These are phyloP conservation scores for Tragelaphus scriptus DNA, from an alignment of 2,113 vertebrate species.

Conservation along the genomic window DNA sequence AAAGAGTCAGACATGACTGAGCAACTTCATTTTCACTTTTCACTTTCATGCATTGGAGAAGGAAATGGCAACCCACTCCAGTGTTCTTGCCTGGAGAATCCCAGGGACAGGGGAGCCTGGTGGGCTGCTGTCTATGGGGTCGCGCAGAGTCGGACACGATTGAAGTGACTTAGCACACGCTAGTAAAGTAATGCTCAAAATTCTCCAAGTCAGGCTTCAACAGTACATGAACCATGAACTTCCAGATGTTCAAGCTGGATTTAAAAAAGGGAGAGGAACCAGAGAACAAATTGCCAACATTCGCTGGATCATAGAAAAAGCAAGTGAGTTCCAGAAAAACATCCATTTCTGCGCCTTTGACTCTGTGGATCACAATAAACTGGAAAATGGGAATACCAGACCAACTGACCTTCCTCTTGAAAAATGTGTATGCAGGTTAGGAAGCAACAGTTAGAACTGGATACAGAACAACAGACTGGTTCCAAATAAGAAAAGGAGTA, in stretches of 20 bases:
- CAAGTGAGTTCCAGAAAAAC: not conserved
- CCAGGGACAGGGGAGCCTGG: no score
- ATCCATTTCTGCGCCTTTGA: not conserved
- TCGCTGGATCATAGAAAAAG: fast-evolving
- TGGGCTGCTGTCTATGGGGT: no score
- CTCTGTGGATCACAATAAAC: not conserved
- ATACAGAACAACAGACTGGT: not conserved
- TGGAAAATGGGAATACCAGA: not conserved
- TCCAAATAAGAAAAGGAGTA: not conserved
- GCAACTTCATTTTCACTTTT: no score
- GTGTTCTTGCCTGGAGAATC: no score
- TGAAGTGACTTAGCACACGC: not conserved
- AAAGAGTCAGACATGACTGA: no score
- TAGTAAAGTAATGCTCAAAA: not conserved
- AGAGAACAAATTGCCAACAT: not conserved
- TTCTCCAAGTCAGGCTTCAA: not conserved
- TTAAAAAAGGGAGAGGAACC: not conserved
- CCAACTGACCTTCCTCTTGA: not conserved
- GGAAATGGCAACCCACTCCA: no score
- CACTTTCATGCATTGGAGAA: no score
- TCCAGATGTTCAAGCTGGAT: not conserved
- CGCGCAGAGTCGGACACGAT: no score
- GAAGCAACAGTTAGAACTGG: not conserved
- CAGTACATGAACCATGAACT: not conserved
- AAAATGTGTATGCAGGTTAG: not conserved